phyloP scores from a whole-genome alignment of 1,140 invertebrate species.

The Neodiprion lecontei region DNA sequence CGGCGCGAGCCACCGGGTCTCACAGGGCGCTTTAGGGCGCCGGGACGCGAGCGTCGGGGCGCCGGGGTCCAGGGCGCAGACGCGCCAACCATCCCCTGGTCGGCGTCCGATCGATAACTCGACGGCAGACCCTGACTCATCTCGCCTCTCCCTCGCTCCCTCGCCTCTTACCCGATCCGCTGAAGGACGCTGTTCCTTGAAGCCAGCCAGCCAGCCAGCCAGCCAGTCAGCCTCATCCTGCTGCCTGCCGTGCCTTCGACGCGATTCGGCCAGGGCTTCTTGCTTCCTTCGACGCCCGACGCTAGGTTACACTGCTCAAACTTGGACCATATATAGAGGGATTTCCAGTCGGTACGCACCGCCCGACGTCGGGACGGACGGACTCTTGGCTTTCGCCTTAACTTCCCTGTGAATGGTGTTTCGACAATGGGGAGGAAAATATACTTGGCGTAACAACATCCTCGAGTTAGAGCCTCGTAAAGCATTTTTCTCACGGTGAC shows the following conservation, averaged over 20 bases:
- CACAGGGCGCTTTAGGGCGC: not conserved
- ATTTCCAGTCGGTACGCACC: no score
- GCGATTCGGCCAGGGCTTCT: no score
- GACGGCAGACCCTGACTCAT: slow-evolving; percentile 1
- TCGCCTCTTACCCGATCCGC: not conserved
- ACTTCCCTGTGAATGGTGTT: no score
- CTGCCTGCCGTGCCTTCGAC: not conserved
- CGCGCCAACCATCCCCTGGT: not conserved
- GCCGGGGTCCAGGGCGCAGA: not conserved
- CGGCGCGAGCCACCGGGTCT: slow-evolving; percentile 2
- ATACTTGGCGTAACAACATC: no score
- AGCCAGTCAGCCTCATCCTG: not conserved
- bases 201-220: not conserved
- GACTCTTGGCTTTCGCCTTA: no score
- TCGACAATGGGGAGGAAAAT: no score
- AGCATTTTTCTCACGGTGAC: no score
- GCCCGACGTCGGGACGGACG: no score
- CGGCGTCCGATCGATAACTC: not conserved
- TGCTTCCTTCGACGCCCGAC: not conserved
- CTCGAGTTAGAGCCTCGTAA: no score
- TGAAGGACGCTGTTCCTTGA: not conserved
- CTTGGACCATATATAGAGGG: no score
- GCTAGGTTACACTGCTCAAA: no score
- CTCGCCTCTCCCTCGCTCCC: not conserved
- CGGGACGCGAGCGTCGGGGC: not conserved